Percentiles rank a stretch among this genome's conserved stretches.
These are phyloP conservation scores for Dissostichus mawsoni DNA, from an alignment of 2,113 vertebrate species.

Conservation along the genomic window DNA sequence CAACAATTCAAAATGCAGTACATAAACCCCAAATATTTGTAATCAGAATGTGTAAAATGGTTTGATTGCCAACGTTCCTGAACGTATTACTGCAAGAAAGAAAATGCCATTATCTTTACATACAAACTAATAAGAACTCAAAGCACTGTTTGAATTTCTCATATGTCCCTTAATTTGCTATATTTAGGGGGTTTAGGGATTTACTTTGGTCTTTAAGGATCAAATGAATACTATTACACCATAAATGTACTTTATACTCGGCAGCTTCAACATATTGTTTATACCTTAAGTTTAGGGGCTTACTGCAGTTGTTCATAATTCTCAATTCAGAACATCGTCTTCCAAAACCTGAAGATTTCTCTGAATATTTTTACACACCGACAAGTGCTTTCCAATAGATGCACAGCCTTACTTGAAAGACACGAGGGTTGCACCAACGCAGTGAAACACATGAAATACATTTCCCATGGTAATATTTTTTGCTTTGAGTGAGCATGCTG, in stretches of 20 bases:
- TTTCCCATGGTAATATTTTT: constrained; percentile 6
- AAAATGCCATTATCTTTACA: too few species aligned
- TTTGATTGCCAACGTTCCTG: not conserved
- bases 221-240: not conserved
- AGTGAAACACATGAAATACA: constrained; percentile 37
- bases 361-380: not conserved
- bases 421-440: constrained; percentile 16
- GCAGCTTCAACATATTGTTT: not conserved
- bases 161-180: not conserved
- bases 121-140: too few species aligned
- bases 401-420: constrained; percentile 34
- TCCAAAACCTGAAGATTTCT: constrained; percentile 21
- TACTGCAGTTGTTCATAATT: not conserved
- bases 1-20: too few species aligned
- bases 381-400: not conserved
- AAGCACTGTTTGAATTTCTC: not conserved
- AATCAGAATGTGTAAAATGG: not conserved
- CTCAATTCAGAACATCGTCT: not conserved
- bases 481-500: constrained; percentile 15
- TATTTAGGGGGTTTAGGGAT: not conserved
- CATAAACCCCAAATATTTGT: too few species aligned
- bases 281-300: not conserved
- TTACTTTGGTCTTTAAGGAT: not conserved
- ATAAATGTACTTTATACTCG: not conserved
- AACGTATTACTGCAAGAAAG: not conserved